These are phyloP conservation scores for Illadopsis cleaveri DNA, from an alignment of 2,113 vertebrate genomes.

Conservation along the genomic window DNA sequence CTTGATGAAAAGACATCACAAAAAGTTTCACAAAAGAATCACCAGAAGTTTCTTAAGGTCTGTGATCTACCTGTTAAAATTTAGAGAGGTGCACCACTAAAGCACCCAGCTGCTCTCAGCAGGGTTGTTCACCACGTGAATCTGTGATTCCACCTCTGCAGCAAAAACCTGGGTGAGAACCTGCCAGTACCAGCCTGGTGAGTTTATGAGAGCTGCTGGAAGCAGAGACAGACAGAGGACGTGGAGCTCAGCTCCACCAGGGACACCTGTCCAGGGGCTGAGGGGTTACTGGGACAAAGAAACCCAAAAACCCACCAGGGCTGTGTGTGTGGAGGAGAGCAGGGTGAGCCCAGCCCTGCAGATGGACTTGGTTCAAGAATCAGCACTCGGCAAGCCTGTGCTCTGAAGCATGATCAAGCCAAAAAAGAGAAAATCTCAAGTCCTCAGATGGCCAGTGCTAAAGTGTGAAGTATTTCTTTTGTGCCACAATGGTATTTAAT, in stretches of 20 bases:
- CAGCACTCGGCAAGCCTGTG: not conserved
- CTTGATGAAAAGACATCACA: not conserved
- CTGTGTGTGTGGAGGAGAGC: accelerated
- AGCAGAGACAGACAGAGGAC: not conserved
- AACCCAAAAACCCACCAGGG: not conserved
- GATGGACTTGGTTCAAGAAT: not conserved
- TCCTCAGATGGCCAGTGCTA: not conserved
- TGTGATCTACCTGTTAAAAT: not conserved
- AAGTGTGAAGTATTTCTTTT: not conserved
- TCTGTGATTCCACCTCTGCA: not conserved
- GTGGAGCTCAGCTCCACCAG: not conserved
- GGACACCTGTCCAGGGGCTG: no score
- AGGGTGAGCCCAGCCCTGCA: not conserved
- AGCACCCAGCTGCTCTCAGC: not conserved
- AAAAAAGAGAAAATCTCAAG: not conserved
- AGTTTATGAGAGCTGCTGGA: not conserved
- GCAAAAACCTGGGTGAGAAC: not conserved
- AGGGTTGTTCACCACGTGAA: accelerated
- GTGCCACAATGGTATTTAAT: constrained; percentile 9
- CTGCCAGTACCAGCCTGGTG: not conserved
- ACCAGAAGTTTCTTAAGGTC: not conserved
- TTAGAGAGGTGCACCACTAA: accelerated
- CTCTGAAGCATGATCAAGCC: not conserved
- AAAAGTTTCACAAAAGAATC: not conserved
- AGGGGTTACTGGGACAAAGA: not conserved